Conservation (phyloP, 2,888 invertebrate species). For the Antheraea yamamai region DNA sequence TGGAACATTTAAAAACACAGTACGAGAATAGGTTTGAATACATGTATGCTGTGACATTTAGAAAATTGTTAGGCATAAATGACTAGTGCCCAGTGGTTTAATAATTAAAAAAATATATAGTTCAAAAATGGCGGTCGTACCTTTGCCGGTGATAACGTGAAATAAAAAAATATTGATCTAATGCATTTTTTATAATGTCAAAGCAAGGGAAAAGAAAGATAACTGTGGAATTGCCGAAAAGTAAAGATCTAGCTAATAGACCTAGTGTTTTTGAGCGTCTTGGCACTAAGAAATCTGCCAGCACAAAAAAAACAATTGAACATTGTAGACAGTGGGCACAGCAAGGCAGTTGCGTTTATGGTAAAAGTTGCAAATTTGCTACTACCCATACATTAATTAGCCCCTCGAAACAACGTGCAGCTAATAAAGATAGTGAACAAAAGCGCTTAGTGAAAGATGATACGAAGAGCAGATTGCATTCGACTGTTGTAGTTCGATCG, state of each 20-base stretch:
- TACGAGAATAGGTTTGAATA: no score
- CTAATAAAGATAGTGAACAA: slow-evolving; percentile 84
- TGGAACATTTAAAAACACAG: no score
- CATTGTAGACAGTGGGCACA: slow-evolving; percentile 90
- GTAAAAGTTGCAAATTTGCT: slow-evolving; percentile 90
- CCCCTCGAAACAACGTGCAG: slow-evolving; percentile 87
- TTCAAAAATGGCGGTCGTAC: slow-evolving; percentile 48
- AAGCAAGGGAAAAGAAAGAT: slow-evolving; percentile 89
- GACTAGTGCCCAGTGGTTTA: no score
- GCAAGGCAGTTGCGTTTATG: slow-evolving; percentile 89
- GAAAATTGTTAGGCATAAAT: no score
- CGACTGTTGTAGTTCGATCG: slow-evolving; percentile 83
- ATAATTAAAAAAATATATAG: neutral
- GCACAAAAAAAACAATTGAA: slow-evolving; percentile 83
- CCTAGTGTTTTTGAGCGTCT: slow-evolving; percentile 92
- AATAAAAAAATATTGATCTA: slow-evolving; percentile 57
- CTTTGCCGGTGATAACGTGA: slow-evolving; percentile 47
- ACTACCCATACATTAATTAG: slow-evolving; percentile 88
- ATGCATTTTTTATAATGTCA: slow-evolving; percentile 81
- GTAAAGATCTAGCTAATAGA: slow-evolving; percentile 84
- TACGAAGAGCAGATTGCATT: slow-evolving; percentile 84
- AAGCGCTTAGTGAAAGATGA: slow-evolving; percentile 82
- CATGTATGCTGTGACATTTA: no score
- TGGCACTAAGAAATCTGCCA: slow-evolving; percentile 86
- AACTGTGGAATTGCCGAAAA: slow-evolving; percentile 88